Base-by-base conservation (phyloP, 2,797 vertebrate species). In the Eleutherodactylus coqui region DNA sequence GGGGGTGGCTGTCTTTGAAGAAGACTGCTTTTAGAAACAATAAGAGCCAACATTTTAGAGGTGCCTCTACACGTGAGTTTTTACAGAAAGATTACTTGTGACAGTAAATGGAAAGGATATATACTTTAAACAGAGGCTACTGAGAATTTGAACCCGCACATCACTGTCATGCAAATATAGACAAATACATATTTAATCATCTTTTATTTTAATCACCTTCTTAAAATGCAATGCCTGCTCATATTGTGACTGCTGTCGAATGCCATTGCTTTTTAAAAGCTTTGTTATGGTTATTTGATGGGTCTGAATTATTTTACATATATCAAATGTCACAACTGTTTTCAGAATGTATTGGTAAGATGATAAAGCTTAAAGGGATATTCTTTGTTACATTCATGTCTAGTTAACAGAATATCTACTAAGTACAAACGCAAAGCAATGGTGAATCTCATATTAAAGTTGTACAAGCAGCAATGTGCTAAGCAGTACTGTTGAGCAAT, bases 221-320 rank as follows among this genome's bases (percentile, higher is more conserved):
- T 60, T 55, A 51, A 80, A 34, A 79, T 70, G 43, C 29, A 73
- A 47, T 85, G 21, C 14, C 27, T 34, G 16, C 45, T 79, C 47
- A 72, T 79, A 85, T 85, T 79, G 69, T 79, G 76, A 53, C 76
- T 79, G 29, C 75, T 79, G 43, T 72, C 45, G 16, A 72, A 79
- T 79, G 38, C 41, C 62, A 79, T 47, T 85, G 69, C 6, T 29
- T 34, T 58, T 73, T 32, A 55, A 45, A 72, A 16, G 49, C 24
- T 43, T 79, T 82, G 47, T 73, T 53, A 73, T 75, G 70, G 70
- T 73, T 73, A 73, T 82, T 53, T 51, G 67, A 82, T 82, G 27
- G 78, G 78, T 32, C 27, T 49, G 73, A 49, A 80, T 67, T 80
- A 64, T 80, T 64, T 67, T 36, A 21, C 58, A 58, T 80, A 80